A percentile compares a stretch with the other conserved stretches of the same genome.
phyloP scores from a whole-genome alignment of 2,888 invertebrate species.

The Epinotia brunnichana region DNA sequence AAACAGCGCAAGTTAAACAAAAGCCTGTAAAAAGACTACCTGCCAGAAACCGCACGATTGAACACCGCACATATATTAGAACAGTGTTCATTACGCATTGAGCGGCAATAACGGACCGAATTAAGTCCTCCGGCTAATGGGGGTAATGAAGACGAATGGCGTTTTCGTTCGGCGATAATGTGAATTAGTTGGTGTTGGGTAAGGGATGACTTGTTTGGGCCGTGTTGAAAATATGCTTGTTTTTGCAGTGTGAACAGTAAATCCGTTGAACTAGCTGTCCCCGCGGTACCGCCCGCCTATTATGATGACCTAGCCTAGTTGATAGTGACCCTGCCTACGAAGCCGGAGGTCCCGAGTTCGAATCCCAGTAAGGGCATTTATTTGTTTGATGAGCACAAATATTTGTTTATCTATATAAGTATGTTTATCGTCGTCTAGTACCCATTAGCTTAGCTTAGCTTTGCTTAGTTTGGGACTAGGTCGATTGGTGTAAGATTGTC shows the following conservation, averaged over 20 bases:
- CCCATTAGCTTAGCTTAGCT: too few relatives aligned
- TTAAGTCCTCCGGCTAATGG: conserved; percentile 50
- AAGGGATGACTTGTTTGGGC: conserved; percentile 16
- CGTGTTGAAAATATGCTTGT: conserved; percentile 12
- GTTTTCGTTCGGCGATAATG: conserved; percentile 55
- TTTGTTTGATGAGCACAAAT: too few relatives aligned
- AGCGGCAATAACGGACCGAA: conserved; percentile 46
- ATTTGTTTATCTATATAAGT: too few relatives aligned
- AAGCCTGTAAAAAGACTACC: neutral
- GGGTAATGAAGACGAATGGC: conserved; percentile 59
- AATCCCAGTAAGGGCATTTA: too few relatives aligned
- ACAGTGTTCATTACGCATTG: conserved; percentile 45
- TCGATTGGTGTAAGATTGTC: too few relatives aligned
- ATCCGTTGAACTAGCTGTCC: neutral
- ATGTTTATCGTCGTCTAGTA: too few relatives aligned
- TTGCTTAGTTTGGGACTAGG: too few relatives aligned
- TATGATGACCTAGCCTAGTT: too few relatives aligned
- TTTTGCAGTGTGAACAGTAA: neutral
- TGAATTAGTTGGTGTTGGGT: conserved; percentile 55
- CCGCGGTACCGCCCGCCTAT: too few relatives aligned
- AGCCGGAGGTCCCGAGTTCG: too few relatives aligned
- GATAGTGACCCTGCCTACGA: too few relatives aligned
- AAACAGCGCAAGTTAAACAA: too few relatives aligned
- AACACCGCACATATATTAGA: conserved; percentile 43
- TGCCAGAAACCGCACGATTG: conserved; percentile 15